Conservation (phyloP, 2,113 vertebrate genomes). For the Montifringilla adamsi region DNA sequence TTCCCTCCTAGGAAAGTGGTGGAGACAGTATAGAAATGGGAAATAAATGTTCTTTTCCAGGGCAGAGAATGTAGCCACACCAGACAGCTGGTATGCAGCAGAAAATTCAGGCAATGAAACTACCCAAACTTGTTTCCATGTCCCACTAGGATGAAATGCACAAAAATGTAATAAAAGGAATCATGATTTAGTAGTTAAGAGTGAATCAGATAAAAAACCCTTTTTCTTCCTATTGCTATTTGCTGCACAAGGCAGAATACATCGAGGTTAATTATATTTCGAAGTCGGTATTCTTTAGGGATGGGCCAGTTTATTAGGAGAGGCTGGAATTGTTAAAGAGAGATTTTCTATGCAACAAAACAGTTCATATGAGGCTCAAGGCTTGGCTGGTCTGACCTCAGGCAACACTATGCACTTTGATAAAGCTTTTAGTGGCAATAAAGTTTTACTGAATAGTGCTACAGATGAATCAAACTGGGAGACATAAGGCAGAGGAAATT, state of each 20-base stretch:
- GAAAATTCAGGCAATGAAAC: slow-evolving; percentile 11
- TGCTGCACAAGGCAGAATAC: neutral
- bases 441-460: slow-evolving; percentile 48
- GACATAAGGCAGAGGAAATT: slow-evolving; percentile 2
- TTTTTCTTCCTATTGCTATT: neutral
- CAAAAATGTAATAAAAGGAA: neutral
- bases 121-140: neutral
- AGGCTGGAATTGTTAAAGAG: slow-evolving; percentile 31
- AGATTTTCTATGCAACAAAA: slow-evolving; percentile 47
- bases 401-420: slow-evolving; percentile 18
- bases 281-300: slow-evolving; percentile 21
- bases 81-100: neutral
- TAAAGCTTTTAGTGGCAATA: slow-evolving; percentile 50
- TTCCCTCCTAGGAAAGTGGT: neutral
- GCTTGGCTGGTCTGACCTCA: slow-evolving; percentile 43
- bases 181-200: slow-evolving; percentile 5
- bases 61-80: neutral
- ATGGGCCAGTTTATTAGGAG: slow-evolving; percentile 31
- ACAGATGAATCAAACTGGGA: slow-evolving; percentile 37
- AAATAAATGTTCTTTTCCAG: neutral
- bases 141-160: slow-evolving; percentile 15
- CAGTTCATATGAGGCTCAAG: slow-evolving; percentile 16
- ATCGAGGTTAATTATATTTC: slow-evolving; percentile 32
- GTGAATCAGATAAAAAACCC: neutral
- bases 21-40: neutral